Base-by-base conservation (phyloP, 2,888 invertebrate species). In the Plebejus melissa region DNA sequence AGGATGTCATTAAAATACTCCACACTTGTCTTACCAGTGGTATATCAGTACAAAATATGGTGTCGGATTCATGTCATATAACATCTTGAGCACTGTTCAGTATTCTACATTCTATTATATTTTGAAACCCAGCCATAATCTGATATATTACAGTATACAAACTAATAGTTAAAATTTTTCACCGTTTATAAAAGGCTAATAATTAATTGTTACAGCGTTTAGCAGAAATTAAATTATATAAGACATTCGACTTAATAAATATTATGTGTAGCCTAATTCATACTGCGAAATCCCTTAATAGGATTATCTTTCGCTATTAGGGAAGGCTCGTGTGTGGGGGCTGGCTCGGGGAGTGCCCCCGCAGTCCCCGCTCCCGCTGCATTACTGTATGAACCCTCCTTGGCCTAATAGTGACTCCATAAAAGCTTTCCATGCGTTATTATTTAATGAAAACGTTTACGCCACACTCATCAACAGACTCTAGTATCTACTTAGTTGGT, bases 301-400 rank as follows among this genome's bases (percentile, higher is more conserved):
- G 75, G 57, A 70, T 75, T 70, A 71, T 50, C 70, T 75, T 69
- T 70, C n/a, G 75, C 75, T 70, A 75, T 75, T 75, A 75, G 46
- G 74, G 74, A 71, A 57, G 72, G 13, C 69, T 57, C 69, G 28
- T 22, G 74, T n/a, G 75, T 36, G 70, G 50, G 69, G 57, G 22
- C 41, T 38, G 54, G 28, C 50, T 32, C 38, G 57, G 75, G 57
- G 16, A 54, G 75, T 60, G 28, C 60, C 32, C 13, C 75, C 75
- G 38, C 70, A 70, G 28, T 5, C 65, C 32, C 32, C 75, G 50
- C 54, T 16, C 16, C 54, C 16, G 54, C 76, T 60, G 60, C 28
- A 60, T 60, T 60, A 60, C 60, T 9, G 28, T 60, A 76, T 74
- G 65, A 65, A 65, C 65, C 65, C 65, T 32, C 65, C 65, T 65